Evolutionary conservation across 2,888 invertebrate genomes (phyloP).

Genomic region (Phyto melanocephala): DNA sequence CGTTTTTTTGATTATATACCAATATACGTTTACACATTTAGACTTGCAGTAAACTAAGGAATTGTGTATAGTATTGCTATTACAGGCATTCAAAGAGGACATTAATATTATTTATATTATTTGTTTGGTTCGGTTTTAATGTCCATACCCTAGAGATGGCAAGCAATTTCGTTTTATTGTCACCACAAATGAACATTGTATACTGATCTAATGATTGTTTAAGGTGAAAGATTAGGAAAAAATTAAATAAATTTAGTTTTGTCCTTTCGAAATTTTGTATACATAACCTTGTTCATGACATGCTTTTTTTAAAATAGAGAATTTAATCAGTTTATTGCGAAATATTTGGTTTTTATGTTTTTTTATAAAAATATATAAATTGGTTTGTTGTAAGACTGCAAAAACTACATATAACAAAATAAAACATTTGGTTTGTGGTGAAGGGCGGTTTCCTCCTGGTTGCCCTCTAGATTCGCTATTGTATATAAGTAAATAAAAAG

Average conservation of each 20-base stretch:
- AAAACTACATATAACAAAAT: no score
- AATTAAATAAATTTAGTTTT: not conserved
- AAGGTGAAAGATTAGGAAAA: not conserved
- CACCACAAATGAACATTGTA: conserved; percentile 30
- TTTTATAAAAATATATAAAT: no score
- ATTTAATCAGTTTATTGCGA: no score
- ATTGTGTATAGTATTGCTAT: not conserved
- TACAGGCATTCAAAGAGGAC: not conserved
- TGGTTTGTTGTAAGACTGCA: no score
- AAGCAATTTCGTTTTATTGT: not conserved
- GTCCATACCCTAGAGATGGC: not conserved
- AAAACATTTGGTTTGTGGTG: no score
- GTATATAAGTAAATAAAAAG: no score
- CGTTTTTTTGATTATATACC: not conserved
- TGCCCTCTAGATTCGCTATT: no score
- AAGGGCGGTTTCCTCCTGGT: no score
- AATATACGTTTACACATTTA: not conserved
- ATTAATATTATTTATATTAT: conserved; percentile 17
- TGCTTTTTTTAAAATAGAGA: no score
- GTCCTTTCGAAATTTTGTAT: not conserved
- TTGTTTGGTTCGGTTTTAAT: not conserved
- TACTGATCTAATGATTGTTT: not conserved
- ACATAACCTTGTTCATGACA: no score
- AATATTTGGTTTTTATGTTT: no score
- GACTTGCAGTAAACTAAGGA: not conserved